These are phyloP conservation scores for Sebastes diaconus DNA, from an alignment of 2,797 vertebrate species.

Conservation along the genomic window DNA sequence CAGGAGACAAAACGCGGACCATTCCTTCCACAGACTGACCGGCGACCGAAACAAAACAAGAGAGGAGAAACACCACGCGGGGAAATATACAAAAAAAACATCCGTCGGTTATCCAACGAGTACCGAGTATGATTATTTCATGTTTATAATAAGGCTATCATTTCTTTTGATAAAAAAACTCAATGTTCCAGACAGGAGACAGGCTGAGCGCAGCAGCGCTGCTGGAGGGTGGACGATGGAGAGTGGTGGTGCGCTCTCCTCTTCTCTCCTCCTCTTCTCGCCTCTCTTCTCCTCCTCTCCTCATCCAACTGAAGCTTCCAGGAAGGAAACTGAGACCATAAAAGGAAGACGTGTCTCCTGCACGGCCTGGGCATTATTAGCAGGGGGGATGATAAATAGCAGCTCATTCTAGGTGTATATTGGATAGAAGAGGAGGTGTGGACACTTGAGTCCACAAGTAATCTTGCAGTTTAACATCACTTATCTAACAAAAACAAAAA, in stretches of 20 bases:
- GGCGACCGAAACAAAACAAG: background rate
- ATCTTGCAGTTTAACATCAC: background rate
- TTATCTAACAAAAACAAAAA: background rate
- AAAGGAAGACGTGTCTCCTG: conserved; percentile 45
- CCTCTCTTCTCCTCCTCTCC: conserved; percentile 9
- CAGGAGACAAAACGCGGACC: conserved; percentile 72
- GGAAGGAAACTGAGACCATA: conserved; percentile 69
- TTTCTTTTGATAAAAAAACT: background rate
- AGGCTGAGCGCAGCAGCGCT: conserved; percentile 4
- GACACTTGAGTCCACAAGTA: conserved; percentile 13
- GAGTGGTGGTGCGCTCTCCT: background rate
- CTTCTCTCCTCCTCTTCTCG: background rate
- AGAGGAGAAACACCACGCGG: background rate
- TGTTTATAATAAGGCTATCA: background rate
- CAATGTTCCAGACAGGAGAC: background rate
- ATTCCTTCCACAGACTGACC: conserved; percentile 77
- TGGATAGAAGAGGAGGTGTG: conserved; percentile 11
- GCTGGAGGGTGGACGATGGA: background rate
- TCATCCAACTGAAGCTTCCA: conserved; percentile 26
- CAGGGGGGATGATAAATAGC: background rate
- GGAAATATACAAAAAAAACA: background rate
- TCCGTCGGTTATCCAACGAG: background rate
- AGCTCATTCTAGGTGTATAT: background rate
- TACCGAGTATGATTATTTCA: background rate
- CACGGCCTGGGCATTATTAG: background rate